Percentiles rank a stretch among this genome's conserved stretches.
Evolutionary conservation across 2,797 vertebrate species (phyloP).

Genomic region (Meda fulgida): DNA sequence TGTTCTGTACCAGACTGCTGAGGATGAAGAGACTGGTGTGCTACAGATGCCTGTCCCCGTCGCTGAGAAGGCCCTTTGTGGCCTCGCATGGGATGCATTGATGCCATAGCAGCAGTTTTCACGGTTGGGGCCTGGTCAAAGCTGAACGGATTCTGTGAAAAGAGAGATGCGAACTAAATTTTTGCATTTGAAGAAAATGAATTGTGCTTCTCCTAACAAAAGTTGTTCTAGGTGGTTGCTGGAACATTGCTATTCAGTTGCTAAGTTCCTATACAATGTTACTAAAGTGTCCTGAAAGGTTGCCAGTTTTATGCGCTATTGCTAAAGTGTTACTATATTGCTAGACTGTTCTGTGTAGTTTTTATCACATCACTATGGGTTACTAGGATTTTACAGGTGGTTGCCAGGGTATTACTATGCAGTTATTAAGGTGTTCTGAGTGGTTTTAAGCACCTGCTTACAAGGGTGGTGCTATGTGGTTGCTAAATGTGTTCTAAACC

Average conservation of each 20-base stretch:
- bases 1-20: constrained; percentile 58
- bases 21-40: constrained; percentile 29
- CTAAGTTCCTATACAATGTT: background rate
- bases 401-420: background rate
- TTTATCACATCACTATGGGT: background rate
- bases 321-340: background rate
- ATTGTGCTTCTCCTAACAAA: background rate
- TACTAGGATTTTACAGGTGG: background rate
- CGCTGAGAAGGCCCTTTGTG: constrained; percentile 39
- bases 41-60: constrained; percentile 45
- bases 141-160: constrained; percentile 57
- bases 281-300: background rate
- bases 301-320: background rate
- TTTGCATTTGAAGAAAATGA: constrained; percentile 1
- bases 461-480: background rate
- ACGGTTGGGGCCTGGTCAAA: constrained; percentile 49
- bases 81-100: constrained; percentile 54
- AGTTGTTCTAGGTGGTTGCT: background rate
- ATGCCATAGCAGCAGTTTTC: constrained; percentile 61
- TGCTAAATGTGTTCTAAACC: background rate
- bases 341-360: background rate
- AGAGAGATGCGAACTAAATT: background rate
- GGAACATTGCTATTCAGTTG: background rate
- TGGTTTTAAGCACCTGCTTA: background rate
- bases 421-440: background rate